phyloP scores from a whole-genome alignment of 2,113 vertebrate genomes.

The Lates calcarifer region DNA sequence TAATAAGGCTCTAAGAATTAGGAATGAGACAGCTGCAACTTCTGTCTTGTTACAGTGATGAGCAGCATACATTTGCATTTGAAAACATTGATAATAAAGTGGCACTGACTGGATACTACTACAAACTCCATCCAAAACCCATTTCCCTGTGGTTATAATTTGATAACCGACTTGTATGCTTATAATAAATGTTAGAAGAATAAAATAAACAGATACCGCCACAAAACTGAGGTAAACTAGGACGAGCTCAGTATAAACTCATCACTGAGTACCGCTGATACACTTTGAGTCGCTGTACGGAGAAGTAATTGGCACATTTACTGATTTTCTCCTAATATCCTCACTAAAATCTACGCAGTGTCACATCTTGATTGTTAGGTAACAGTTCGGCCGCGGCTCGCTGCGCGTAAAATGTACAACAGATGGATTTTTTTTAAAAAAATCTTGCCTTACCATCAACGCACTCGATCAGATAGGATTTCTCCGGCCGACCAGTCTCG shows the following conservation, averaged over 20 bases:
- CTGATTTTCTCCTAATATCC: too few relatives aligned
- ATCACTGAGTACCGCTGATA: not conserved
- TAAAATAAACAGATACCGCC: not conserved
- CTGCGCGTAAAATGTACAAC: slow-evolving; percentile 23
- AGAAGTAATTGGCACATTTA: not conserved
- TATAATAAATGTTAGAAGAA: not conserved
- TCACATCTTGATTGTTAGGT: not conserved
- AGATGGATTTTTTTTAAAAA: not conserved
- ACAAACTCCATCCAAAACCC: not conserved
- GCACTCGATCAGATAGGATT: slow-evolving; percentile 29
- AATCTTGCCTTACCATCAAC: slow-evolving; percentile 67
- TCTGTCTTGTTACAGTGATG: not conserved
- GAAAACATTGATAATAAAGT: not conserved
- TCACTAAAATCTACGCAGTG: not conserved
- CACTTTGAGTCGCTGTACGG: slow-evolving; percentile 29
- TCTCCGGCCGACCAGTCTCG: slow-evolving; percentile 32
- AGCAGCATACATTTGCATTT: not conserved
- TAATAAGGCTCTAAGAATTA: not conserved
- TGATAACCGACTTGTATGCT: not conserved
- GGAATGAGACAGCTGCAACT: not conserved
- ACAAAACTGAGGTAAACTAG: slow-evolving; percentile 7
- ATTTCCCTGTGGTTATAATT: not conserved
- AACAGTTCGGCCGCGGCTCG: not conserved
- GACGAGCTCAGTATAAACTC: slow-evolving; percentile 29
- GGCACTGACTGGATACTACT: not conserved